A percentile compares a stretch with the other conserved stretches of the same genome.
These are phyloP conservation scores for Calameuta filiformis DNA, from an alignment of 2,888 invertebrate species.

Conservation along the genomic window DNA sequence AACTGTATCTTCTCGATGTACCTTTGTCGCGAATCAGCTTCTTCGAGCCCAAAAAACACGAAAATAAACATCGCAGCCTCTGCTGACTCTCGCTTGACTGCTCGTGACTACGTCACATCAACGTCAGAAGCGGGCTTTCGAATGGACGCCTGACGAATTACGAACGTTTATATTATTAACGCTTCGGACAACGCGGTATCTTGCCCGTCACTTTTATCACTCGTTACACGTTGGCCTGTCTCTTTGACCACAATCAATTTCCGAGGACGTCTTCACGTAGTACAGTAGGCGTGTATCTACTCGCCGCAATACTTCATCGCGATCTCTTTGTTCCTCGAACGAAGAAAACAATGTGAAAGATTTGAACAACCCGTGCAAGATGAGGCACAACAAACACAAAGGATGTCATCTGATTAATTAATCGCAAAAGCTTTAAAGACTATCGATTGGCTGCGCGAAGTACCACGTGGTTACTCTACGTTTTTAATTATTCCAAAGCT, in stretches of 20 bases:
- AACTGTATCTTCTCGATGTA: not conserved
- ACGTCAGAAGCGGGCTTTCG: slow-evolving; percentile 20
- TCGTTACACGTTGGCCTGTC: not conserved
- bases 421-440: not conserved
- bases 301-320: not conserved
- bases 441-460: not conserved
- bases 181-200: not conserved
- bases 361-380: not conserved
- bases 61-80: slow-evolving; percentile 22
- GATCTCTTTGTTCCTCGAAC: not conserved
- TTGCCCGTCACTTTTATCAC: not conserved
- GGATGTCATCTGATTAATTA: not conserved
- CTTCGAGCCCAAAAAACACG: slow-evolving; percentile 2
- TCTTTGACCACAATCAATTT: not conserved
- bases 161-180: not conserved
- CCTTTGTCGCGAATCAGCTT: slow-evolving; percentile 12
- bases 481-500: not conserved
- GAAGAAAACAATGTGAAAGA: not conserved
- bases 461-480: not conserved
- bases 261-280: not conserved
- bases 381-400: not conserved
- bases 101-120: slow-evolving; percentile 19
- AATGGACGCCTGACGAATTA: slow-evolving; percentile 1
- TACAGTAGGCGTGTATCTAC: not conserved
- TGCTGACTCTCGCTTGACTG: not conserved